Evolutionary conservation across 2,888 invertebrate genomes (phyloP), one percentile per base, ranked within the genome.

Genomic region (Microctonus brassicae): DNA sequence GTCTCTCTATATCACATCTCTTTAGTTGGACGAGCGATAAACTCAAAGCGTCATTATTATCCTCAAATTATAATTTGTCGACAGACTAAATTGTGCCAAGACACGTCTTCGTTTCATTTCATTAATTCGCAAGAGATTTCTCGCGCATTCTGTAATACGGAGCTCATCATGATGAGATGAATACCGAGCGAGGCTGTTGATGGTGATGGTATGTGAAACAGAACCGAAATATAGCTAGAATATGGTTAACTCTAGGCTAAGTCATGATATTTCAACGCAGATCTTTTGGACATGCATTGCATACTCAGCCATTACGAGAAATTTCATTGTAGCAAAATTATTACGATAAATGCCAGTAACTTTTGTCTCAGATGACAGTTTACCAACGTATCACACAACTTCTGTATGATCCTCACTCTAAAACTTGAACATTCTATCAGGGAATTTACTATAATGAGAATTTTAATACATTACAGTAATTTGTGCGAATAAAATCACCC

Each of bases 201-300:
- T n/a, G 47, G 17, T 47, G 17, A n/a, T 17, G 17, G 17, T 17
- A n/a, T 17, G 17, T 20, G 47, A 17, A 20, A 20, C 7, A n/a
- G 47, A n/a, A n/a, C 5, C 6, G 17, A 7, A 17, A 47, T 47
- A 47, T 47, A 47, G 20, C 47, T 17, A n/a, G 17, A 47, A 47
- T 17, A 47, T 47, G 17, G 47, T 47, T 47, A 47, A 47, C 47
- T 47, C 47, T 47, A 5, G 17, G 47, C 47, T 17, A 17, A 17
- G 47, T 17, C 47, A n/a, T 17, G 47, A 47, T 47, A 17, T 47
- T 47, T 47, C 47, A 47, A 47, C 17, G 17, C 47, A 17, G 47
- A 66, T 36, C 57, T 71, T 76, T 72, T 69, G 42, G 69, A 69
- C 65, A 58, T 70, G 60, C 52, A 24, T 34, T 65, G 70, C 70